phyloP scores from a whole-genome alignment of 2,113 vertebrate genomes.

The Ceyx cyanopectus region DNA sequence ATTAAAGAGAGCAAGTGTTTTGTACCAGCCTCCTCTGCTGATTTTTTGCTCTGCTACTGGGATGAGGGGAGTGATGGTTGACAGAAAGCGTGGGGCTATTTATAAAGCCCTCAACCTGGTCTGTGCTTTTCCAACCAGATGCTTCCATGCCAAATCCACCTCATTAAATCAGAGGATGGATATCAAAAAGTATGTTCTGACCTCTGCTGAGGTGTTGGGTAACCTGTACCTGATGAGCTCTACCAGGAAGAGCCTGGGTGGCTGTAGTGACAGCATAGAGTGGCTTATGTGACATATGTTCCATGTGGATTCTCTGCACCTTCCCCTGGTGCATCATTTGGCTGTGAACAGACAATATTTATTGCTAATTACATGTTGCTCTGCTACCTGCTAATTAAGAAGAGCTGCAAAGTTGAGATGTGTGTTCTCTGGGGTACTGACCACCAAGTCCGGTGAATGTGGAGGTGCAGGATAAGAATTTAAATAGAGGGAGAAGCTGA shows the following conservation, averaged over 20 bases:
- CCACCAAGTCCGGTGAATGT: neutral
- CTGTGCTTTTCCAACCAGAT: fast-evolving
- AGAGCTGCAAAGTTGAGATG: neutral
- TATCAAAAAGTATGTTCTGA: neutral
- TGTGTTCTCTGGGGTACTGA: neutral
- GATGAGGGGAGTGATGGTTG: neutral
- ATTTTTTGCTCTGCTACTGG: neutral
- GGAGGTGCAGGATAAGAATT: neutral
- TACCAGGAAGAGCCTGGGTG: neutral
- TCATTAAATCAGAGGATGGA: neutral
- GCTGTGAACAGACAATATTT: neutral
- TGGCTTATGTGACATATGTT: neutral
- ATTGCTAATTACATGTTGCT: neutral
- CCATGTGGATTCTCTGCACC: neutral
- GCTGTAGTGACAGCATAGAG: fast-evolving
- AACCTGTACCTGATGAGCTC: neutral
- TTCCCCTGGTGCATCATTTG: neutral
- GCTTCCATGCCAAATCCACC: neutral
- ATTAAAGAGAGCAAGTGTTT: neutral
- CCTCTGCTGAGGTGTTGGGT: neutral
- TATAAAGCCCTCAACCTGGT: neutral
- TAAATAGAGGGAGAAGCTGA: neutral
- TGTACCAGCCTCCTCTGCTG: too few relatives aligned
- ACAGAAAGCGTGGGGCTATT: neutral
- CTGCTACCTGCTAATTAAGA: constrained; percentile 19